Conservation (phyloP, 2,113 vertebrate species). For the Lonchura striata region DNA sequence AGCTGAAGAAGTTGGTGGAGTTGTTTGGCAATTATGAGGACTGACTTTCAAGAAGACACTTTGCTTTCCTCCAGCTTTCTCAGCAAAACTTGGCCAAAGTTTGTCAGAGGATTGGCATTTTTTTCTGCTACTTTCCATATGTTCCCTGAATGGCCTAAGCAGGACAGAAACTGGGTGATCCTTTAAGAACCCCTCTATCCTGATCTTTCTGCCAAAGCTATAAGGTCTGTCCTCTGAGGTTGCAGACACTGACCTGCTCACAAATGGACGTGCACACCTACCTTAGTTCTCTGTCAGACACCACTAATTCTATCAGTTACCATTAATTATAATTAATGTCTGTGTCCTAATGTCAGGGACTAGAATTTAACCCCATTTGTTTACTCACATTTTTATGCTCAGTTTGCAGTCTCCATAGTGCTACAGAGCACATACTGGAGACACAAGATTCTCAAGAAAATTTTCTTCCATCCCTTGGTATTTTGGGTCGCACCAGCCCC, state of each 20-base stretch:
- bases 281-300: not conserved
- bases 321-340: not conserved
- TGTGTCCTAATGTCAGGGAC: not conserved
- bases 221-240: not conserved
- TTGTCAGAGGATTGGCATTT: not conserved
- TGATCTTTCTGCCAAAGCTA: not conserved
- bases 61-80: not conserved
- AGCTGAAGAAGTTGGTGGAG: not conserved
- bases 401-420: not conserved
- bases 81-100: not conserved
- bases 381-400: not conserved
- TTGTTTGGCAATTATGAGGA: not conserved
- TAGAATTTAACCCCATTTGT: not conserved
- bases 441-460: not conserved
- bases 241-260: not conserved
- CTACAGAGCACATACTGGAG: not conserved
- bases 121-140: not conserved
- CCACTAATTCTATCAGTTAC: not conserved
- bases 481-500: not conserved
- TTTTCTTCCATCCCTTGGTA: not conserved
- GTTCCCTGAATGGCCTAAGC: not conserved
- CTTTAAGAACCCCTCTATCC: not conserved
- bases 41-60: not conserved
- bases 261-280: fast-evolving
- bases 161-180: not conserved